Evolutionary conservation across 2,797 vertebrate species (phyloP).

Genomic region (Pseudochirops cupreus): DNA sequence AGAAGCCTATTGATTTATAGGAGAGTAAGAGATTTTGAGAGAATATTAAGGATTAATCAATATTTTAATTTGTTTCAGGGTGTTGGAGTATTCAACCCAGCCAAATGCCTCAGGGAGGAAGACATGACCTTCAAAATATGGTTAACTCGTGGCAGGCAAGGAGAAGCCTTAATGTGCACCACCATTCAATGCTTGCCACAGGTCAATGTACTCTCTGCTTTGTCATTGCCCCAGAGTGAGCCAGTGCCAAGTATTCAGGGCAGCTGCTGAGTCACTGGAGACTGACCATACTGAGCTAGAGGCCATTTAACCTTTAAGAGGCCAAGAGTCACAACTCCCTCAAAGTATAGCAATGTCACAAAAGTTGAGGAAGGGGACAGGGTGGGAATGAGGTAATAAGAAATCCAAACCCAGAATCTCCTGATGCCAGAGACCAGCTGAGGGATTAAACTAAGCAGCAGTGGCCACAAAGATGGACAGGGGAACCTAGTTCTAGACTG

Average conservation of each 20-base stretch:
- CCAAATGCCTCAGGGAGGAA: constrained; percentile 70
- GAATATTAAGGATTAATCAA: constrained; percentile 78
- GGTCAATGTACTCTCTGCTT: constrained; percentile 20
- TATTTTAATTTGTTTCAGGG: constrained; percentile 78
- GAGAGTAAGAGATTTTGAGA: constrained; percentile 71
- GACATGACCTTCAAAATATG: constrained; percentile 66
- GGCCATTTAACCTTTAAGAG: background rate
- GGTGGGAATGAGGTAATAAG: background rate
- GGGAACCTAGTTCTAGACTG: background rate
- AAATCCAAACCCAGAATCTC: background rate
- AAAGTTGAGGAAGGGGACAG: background rate
- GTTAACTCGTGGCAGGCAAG: constrained; percentile 30
- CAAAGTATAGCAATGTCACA: background rate
- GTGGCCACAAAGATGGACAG: background rate
- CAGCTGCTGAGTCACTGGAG: background rate
- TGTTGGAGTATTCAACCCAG: constrained; percentile 50
- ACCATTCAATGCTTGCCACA: constrained; percentile 16
- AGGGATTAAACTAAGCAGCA: background rate
- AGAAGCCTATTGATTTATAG: constrained; percentile 73
- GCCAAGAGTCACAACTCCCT: background rate
- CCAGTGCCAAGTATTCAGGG: background rate
- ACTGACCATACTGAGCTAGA: background rate
- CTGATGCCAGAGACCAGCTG: background rate
- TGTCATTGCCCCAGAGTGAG: constrained; percentile 35
- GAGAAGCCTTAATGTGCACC: background rate